Conservation (phyloP, 2,113 vertebrate genomes). For the Eolophus roseicapilla region DNA sequence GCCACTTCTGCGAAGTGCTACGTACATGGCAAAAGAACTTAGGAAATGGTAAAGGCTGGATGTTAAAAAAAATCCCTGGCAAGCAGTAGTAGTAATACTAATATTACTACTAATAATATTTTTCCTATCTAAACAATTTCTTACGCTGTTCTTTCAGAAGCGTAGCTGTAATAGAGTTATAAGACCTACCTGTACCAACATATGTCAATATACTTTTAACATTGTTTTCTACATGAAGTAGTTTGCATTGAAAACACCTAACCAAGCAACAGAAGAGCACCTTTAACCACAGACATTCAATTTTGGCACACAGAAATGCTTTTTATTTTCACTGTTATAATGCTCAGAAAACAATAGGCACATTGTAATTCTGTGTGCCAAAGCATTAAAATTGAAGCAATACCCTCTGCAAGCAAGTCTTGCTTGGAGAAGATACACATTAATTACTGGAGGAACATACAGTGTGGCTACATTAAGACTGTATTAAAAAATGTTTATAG, state of each 20-base stretch:
- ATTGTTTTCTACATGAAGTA: background rate
- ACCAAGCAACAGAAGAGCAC: background rate
- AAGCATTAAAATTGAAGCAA: background rate
- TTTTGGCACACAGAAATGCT: background rate
- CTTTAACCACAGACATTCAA: background rate
- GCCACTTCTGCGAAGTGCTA: background rate
- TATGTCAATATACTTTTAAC: background rate
- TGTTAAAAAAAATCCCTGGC: background rate
- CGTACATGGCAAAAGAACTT: background rate
- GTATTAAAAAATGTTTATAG: background rate
- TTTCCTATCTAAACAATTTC: background rate
- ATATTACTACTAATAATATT: background rate
- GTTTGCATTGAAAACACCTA: background rate
- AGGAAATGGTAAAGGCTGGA: background rate
- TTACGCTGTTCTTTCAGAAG: background rate
- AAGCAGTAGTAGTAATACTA: background rate
- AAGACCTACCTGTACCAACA: background rate
- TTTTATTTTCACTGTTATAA: background rate
- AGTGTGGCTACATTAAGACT: background rate
- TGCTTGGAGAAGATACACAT: background rate
- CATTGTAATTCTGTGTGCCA: background rate
- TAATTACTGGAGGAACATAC: background rate
- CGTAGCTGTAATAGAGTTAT: background rate
- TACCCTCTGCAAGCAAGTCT: background rate
- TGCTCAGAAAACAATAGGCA: background rate